Base-by-base conservation (phyloP, 2,888 invertebrate genomes). In the Caenorhabditis angaria region DNA sequence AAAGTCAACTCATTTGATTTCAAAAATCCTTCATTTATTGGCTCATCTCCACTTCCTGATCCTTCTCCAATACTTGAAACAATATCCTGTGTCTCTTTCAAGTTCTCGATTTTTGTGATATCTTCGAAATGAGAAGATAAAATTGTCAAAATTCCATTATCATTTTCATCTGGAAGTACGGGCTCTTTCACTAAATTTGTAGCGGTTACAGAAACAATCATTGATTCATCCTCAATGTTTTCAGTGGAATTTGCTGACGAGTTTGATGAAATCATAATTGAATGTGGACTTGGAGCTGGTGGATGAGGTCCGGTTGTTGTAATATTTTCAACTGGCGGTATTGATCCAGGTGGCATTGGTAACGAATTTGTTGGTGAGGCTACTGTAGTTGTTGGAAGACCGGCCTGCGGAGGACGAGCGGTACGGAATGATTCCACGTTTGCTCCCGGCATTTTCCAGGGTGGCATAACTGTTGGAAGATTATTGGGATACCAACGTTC, bases 401-500 rank as follows among this genome's bases (percentile, higher is more conserved):
- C 62, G 1, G 67, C 72, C 27, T 67, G 72, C 20, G 64, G 57
- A 2, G 70, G 72, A 58, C 73, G 48, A 5, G 70, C 68, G 1
- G 78, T 78, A 51, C 69, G 70, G 55, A 78, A 78, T 14, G 61
- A 14, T 2, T 61, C 61, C 24, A 78, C 71, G 48, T 78, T 73
- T 8, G 69, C 71, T 4, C 78, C 78, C 1, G 78, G 73, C 48
- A 70, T 57, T 56, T 74, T 76, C 78, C 78, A 78, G 18, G 78
- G 78, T 18, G 78, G 78, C 61, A 66, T 62, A 0, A 78, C 76
- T n/a, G 78, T 78, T 14, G 78, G 78, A 3, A 78, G 61, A 53
- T 78, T 76, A 2, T 65, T 67, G 4, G 78, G 78, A 47, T 78
- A 78, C 78, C 78, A 78, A 28, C 69, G 41, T 35, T 78, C 78